Base-by-base conservation (phyloP, 2,888 invertebrate genomes). In the Rhabditoides inermis region DNA sequence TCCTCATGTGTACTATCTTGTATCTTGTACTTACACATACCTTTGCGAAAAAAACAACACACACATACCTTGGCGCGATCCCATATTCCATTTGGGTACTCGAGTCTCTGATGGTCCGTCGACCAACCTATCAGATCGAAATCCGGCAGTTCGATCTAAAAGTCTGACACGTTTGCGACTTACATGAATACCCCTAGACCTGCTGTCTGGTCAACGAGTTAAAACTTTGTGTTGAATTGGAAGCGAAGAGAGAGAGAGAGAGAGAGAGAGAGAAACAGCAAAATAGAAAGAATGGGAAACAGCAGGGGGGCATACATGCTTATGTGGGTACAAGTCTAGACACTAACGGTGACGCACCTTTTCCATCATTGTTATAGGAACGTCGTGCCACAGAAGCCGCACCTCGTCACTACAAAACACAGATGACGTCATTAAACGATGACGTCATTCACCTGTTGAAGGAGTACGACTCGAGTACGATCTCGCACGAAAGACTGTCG, bases 21-120 rank as follows among this genome's bases (percentile, higher is more conserved):
- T n/a, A n/a, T n/a, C n/a, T n/a, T n/a, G n/a, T n/a, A n/a, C n/a
- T n/a, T n/a, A n/a, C n/a, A n/a, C n/a, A n/a, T n/a, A n/a, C n/a
- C n/a, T n/a, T n/a, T n/a, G n/a, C n/a, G n/a, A n/a, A n/a, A n/a
- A n/a, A n/a, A 18, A 1, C n/a, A 26, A 49, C 25, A 27, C n/a
- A 2, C 25, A 20, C 53, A 22, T 15, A 67, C 68, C 53, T 65
- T 59, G 1, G 63, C 63, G 32, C 67, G 57, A 46, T 76, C 72
- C 76, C 76, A 76, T 37, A 76, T 65, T 20, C 76, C 76, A 51
- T 76, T 76, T 2, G 76, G 76, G 48, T 76, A 76, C 46, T 69
- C 67, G 23, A 76, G 53, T 37, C 70, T 45, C 49, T 70, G 65
- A 46, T 72, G 70, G 48, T 70, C 69, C 3, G 73, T 76, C n/a